phyloP scores from a whole-genome alignment of 2,888 invertebrate species.

The Parnassius mnemosyne region DNA sequence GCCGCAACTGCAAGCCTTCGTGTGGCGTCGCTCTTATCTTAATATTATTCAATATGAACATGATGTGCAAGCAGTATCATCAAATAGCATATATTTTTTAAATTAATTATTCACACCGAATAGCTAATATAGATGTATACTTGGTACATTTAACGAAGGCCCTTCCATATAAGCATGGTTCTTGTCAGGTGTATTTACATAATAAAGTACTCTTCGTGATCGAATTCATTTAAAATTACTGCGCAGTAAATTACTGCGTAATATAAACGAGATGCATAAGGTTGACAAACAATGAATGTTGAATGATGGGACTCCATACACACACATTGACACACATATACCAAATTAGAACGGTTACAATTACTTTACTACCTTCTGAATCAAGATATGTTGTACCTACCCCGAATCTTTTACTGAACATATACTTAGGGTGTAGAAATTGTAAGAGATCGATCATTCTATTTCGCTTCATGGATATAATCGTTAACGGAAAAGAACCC shows the following conservation, averaged over 20 bases:
- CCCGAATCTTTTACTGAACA: too few relatives aligned
- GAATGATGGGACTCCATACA: too few relatives aligned
- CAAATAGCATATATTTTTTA: constrained; percentile 8
- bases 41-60: constrained; percentile 14
- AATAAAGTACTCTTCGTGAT: constrained; percentile 9
- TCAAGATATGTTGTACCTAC: too few relatives aligned
- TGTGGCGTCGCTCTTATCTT: not conserved
- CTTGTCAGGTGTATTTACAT: constrained; percentile 15
- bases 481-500: too few relatives aligned
- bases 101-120: constrained; percentile 20
- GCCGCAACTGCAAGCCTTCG: too few relatives aligned
- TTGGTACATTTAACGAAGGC: constrained; percentile 8
- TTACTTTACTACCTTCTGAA: too few relatives aligned
- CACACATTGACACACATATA: too few relatives aligned
- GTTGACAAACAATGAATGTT: not conserved
- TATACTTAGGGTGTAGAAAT: too few relatives aligned
- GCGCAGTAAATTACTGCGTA: constrained; percentile 20
- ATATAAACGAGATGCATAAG: constrained; percentile 19
- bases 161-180: constrained; percentile 8
- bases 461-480: too few relatives aligned
- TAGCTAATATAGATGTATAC: constrained; percentile 9
- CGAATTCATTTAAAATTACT: constrained; percentile 16
- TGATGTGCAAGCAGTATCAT: constrained; percentile 13
- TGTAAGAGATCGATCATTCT: too few relatives aligned
- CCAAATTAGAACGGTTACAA: too few relatives aligned